Conservation (phyloP, 2,113 vertebrate genomes). For the Hyperopisus bebe region DNA sequence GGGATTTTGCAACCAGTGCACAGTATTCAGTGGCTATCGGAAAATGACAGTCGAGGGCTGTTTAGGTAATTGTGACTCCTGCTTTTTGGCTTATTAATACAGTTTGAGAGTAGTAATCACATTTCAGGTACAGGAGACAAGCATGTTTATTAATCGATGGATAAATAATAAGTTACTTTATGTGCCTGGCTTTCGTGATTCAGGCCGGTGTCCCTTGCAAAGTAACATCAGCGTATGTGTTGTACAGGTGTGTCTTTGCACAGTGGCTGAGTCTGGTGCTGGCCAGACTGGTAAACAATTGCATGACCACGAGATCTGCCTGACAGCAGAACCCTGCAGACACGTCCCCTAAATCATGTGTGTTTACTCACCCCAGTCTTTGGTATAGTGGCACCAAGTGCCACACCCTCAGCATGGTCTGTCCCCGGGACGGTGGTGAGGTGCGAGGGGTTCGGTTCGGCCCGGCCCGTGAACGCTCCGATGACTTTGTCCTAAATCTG, state of each 20-base stretch:
- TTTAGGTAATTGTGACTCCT: background rate
- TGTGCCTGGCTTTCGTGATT: background rate
- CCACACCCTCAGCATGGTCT: background rate
- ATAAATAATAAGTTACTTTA: background rate
- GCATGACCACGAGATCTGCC: background rate
- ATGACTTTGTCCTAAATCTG: slow-evolving; percentile 22
- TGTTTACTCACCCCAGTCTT: background rate
- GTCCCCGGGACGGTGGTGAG: background rate
- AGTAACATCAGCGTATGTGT: background rate
- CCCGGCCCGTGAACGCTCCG: slow-evolving; percentile 17
- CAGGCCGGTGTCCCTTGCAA: background rate
- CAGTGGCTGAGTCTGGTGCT: background rate
- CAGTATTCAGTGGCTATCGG: background rate
- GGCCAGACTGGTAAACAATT: background rate
- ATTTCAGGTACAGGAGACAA: background rate
- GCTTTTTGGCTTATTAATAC: background rate
- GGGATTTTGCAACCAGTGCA: background rate
- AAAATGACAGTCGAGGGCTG: background rate
- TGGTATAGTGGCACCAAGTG: background rate
- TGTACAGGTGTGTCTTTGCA: background rate
- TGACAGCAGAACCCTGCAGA: background rate
- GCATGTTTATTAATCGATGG: background rate
- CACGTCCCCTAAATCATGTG: background rate
- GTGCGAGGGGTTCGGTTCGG: slow-evolving; percentile 22
- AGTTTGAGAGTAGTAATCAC: background rate